phyloP scores from a whole-genome alignment of 2,797 vertebrate genomes.

The Rhyacichthys aspro region DNA sequence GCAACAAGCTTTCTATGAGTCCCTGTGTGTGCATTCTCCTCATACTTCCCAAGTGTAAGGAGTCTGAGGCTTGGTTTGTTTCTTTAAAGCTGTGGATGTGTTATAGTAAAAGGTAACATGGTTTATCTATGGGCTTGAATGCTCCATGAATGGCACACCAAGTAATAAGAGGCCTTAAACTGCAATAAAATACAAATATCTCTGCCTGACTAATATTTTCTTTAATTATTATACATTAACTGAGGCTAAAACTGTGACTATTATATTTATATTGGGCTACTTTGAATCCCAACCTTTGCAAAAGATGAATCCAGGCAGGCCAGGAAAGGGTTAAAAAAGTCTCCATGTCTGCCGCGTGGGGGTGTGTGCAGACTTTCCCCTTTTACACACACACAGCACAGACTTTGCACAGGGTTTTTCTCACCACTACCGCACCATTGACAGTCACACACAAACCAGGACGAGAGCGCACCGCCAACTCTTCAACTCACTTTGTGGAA shows the following conservation, averaged over 20 bases:
- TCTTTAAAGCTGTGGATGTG: background rate
- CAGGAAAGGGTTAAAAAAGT: slow-evolving; percentile 44
- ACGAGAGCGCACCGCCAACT: background rate
- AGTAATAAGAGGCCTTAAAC: too few species aligned
- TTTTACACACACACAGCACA: slow-evolving; percentile 9
- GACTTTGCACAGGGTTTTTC: background rate
- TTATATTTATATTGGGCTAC: too few species aligned
- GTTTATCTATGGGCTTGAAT: too few species aligned
- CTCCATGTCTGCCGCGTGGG: slow-evolving; percentile 13
- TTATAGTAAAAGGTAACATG: background rate
- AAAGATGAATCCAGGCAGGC: background rate
- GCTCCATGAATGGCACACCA: too few species aligned
- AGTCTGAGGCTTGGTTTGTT: slow-evolving; percentile 15
- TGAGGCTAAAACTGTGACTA: too few species aligned
- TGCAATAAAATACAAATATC: too few species aligned
- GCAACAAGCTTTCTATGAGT: slow-evolving; percentile 41
- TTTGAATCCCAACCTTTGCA: background rate
- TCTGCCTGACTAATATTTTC: too few species aligned
- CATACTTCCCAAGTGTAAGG: slow-evolving; percentile 47
- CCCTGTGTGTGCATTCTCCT: slow-evolving; percentile 40
- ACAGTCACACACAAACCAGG: background rate
- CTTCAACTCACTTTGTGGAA: background rate
- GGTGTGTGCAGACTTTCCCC: slow-evolving; percentile 33
- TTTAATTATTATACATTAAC: too few species aligned
- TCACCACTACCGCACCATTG: background rate